These are phyloP conservation scores for Drosophila pallidifrons DNA, from an alignment of 1,140 invertebrate species.

Conservation along the genomic window DNA sequence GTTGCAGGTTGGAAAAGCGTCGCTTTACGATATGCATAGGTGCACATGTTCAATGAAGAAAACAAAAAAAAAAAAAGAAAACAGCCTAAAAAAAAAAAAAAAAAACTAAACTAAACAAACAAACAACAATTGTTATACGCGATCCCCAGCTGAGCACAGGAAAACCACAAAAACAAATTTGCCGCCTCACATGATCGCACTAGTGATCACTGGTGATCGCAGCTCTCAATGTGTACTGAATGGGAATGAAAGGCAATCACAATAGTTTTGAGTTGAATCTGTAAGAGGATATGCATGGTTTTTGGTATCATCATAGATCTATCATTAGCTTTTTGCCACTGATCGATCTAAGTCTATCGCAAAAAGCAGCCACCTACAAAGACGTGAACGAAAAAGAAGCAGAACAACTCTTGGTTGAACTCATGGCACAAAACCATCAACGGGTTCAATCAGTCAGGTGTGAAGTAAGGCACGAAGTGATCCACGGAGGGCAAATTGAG, in stretches of 20 bases:
- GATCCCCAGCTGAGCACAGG: slow-evolving; percentile 57
- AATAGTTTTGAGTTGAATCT: slow-evolving; percentile 10
- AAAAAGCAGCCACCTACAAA: slow-evolving; percentile 34
- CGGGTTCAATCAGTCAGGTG: slow-evolving; percentile 70
- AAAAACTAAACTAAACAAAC: slow-evolving; percentile 72
- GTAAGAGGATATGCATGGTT: slow-evolving; percentile 10
- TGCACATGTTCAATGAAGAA: slow-evolving; percentile 81
- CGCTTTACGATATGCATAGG: slow-evolving; percentile 84
- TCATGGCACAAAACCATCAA: slow-evolving; percentile 4
- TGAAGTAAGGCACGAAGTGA: slow-evolving; percentile 71
- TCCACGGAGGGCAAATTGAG: slow-evolving; percentile 26
- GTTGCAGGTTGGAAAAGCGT: slow-evolving; percentile 50
- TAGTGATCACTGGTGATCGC: slow-evolving; percentile 50
- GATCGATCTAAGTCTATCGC: slow-evolving; percentile 30
- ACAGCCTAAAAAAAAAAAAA: slow-evolving; percentile 59
- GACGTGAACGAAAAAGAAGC: slow-evolving; percentile 68
- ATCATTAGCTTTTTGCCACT: slow-evolving; percentile 18
- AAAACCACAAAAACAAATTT: slow-evolving; percentile 85
- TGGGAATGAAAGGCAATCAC: slow-evolving; percentile 30
- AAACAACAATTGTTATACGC: slow-evolving; percentile 46
- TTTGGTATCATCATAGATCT: slow-evolving; percentile 12
- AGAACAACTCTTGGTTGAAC: slow-evolving; percentile 18
- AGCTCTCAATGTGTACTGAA: slow-evolving; percentile 1
- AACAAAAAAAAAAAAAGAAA: slow-evolving; percentile 19
- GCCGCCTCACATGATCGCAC: slow-evolving; percentile 84